Evolutionary conservation across 2,888 invertebrate species (phyloP), one percentile per base, ranked within the genome.

Genomic region (Melangyna quadrimaculata): DNA sequence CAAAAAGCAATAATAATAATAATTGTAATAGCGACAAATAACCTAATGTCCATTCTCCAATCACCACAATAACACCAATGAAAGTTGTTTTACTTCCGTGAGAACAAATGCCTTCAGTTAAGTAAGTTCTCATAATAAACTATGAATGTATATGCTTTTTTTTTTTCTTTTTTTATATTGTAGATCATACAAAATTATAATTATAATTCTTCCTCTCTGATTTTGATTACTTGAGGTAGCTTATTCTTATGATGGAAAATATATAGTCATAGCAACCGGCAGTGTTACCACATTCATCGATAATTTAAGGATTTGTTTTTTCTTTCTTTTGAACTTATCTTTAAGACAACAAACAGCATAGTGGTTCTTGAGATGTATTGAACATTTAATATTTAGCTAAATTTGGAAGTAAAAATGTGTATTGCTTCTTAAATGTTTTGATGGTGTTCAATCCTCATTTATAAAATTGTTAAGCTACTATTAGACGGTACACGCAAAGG

Each of bases 71-170:
- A 61, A 37, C 37, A 45, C 71, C 67, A 79, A 59, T 75, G 79
- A 78, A 75, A 71, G 84, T 75, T 59, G 83, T 70, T 61, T 78
- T 70, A 77, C 84, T 84, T 84, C 84, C 84, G 84, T 84, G 84
- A 84, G 84, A 84, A 80, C 79, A 67, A 72, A 67, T 69, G 8
- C 29, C 29, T 40, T 45, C 40, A 22, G 27, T 57, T 24, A 72
- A 40, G 53, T 74, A 55, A 59, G 77, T 84, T 84, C 84, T 80
- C 84, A 84, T 84, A n/a, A n/a, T 6, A n/a, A 43, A 17, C n/a
- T 51, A 27, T 51, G 4, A 5, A 84, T 55, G 53, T 27, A 43
- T 57, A 65, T 67, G 65, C 45, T 55, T 55, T 79, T 61, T 74
- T 53, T 59, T 40, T 10, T 43, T 29, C n/a, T n/a, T 57, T 57